Percentiles rank a stretch among this genome's conserved stretches.
Conservation (phyloP, 2,113 vertebrate genomes). For the Microcebus murinus region DNA sequence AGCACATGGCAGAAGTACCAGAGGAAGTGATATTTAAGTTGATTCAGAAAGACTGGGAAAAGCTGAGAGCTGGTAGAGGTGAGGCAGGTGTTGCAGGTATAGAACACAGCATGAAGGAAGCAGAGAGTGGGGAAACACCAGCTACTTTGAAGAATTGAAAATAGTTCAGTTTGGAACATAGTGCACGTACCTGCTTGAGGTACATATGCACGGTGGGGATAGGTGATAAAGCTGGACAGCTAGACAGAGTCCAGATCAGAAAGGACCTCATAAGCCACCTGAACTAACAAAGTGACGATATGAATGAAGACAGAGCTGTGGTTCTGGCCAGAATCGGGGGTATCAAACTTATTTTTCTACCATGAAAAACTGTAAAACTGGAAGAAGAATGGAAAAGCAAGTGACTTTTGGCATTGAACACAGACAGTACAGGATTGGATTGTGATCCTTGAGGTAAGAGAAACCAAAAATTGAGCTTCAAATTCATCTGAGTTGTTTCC, state of each 20-base stretch:
- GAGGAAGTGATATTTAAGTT: background rate
- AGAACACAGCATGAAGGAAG: background rate
- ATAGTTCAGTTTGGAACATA: background rate
- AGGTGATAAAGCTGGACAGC: background rate
- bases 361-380: background rate
- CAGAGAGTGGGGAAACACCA: fast-evolving
- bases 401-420: background rate
- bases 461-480: background rate
- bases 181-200: background rate
- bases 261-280: background rate
- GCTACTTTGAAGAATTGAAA: background rate
- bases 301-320: background rate
- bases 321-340: background rate
- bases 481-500: background rate
- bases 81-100: too few relatives aligned
- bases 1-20: background rate
- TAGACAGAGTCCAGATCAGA: background rate
- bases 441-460: background rate
- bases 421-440: background rate
- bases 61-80: background rate
- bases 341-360: background rate
- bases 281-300: background rate
- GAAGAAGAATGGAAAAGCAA: background rate
- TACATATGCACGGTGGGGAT: too few relatives aligned
- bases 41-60: background rate